Conservation (phyloP, 2,888 invertebrate genomes). For the Anorthoa munda region DNA sequence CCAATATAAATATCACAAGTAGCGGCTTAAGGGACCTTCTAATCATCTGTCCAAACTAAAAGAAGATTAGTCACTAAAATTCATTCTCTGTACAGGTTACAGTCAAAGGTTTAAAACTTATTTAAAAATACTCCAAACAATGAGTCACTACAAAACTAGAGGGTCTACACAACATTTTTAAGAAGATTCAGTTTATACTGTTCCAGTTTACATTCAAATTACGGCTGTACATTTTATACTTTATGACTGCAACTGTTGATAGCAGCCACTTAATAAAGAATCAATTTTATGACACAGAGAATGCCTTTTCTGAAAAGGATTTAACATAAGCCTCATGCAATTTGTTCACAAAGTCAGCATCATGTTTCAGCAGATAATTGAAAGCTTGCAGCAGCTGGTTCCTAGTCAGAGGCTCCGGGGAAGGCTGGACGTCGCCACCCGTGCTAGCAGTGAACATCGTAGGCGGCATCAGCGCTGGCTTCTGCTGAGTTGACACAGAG, state of each 20-base stretch:
- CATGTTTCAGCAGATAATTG: conserved; percentile 96
- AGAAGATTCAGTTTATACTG: conserved; percentile 81
- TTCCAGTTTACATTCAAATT: conserved; percentile 82
- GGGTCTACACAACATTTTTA: conserved; percentile 85
- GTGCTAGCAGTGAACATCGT: conserved; percentile 95
- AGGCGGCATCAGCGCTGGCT: conserved; percentile 96
- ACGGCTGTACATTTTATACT: conserved; percentile 86
- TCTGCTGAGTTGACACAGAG: conserved; percentile 87
- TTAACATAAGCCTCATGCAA: conserved; percentile 98
- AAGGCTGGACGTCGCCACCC: conserved; percentile 82
- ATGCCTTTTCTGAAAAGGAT: conserved; percentile 93
- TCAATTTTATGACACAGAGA: conserved; percentile 87
- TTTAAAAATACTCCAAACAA: conserved; percentile 88
- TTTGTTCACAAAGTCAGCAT: conserved; percentile 96
- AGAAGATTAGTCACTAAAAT: conserved; percentile 83
- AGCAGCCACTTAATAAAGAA: conserved; percentile 76
- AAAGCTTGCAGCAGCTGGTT: conserved; percentile 97
- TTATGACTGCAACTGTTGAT: conserved; percentile 72
- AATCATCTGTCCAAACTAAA: conserved; percentile 74
- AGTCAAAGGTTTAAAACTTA: conserved; percentile 89
- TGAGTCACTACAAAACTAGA: conserved; percentile 86
- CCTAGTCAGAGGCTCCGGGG: conserved; percentile 95
- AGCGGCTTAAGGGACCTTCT: conserved; percentile 81
- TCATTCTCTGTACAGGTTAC: conserved; percentile 86
- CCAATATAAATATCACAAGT: conserved; percentile 87